phyloP scores from a whole-genome alignment of 2,888 invertebrate species.

The Eurytoma californica region DNA sequence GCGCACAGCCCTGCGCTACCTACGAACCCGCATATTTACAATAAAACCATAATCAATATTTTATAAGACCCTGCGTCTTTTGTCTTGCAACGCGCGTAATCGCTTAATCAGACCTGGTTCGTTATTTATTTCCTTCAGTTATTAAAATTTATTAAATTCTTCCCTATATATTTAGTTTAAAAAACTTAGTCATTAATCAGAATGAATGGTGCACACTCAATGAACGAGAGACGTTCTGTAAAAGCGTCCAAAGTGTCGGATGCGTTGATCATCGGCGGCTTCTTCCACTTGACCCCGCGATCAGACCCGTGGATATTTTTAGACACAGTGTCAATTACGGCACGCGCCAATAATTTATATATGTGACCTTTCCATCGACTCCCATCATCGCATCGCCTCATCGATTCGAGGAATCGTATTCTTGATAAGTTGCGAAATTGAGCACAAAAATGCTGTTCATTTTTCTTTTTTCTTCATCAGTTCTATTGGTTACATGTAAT shows the following conservation, averaged over 20 bases:
- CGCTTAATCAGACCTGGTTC: conserved; percentile 1
- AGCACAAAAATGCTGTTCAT: not conserved
- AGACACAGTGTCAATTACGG: conserved; percentile 68
- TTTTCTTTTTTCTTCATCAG: too few relatives aligned
- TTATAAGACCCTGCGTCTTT: conserved; percentile 62
- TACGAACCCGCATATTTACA: conserved; percentile 68
- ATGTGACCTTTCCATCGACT: conserved; percentile 62
- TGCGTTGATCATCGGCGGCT: conserved; percentile 66
- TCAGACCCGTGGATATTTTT: conserved; percentile 66
- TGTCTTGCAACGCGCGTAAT: not conserved
- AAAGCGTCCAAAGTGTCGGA: conserved; percentile 39
- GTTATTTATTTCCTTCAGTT: conserved; percentile 15
- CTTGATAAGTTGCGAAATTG: not conserved
- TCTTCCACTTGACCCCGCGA: conserved; percentile 68
- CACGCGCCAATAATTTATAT: conserved; percentile 70
- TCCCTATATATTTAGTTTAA: too few relatives aligned
- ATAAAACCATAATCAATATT: conserved; percentile 74
- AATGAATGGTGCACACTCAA: conserved; percentile 31
- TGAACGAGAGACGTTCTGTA: conserved; percentile 37
- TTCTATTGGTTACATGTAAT: too few relatives aligned
- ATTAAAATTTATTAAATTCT: not conserved
- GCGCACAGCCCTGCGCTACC: conserved; percentile 56
- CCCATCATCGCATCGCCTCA: conserved; percentile 61
- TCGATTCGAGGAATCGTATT: conserved; percentile 58
- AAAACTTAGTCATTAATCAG: not conserved